Evolutionary conservation across 2,888 invertebrate genomes (phyloP).

Genomic region (Campopleginae sp.): DNA sequence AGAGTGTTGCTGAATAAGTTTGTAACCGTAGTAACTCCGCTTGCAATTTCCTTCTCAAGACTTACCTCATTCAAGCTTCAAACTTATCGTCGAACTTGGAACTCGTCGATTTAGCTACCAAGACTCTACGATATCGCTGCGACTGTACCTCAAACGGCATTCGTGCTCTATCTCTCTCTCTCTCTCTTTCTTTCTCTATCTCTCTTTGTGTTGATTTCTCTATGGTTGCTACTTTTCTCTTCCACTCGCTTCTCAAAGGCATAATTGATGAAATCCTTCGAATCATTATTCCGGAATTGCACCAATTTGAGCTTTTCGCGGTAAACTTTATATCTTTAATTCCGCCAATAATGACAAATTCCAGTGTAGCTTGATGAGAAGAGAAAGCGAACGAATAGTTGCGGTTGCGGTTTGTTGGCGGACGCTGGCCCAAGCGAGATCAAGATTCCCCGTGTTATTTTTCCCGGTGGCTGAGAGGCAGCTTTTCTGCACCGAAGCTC

Average conservation of each 20-base stretch:
- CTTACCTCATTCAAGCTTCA: not conserved
- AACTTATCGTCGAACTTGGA: conserved; percentile 33
- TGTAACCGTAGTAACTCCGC: conserved; percentile 49
- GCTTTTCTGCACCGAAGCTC: not conserved
- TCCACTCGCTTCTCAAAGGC: not conserved
- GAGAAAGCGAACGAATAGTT: not conserved
- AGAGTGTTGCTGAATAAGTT: conserved; percentile 45
- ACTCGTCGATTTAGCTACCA: conserved; percentile 23
- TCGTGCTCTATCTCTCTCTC: too few species aligned
- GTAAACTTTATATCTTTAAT: not conserved
- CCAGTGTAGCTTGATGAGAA: not conserved
- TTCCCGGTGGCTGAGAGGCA: not conserved
- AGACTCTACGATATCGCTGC: not conserved
- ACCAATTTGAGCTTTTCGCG: not conserved
- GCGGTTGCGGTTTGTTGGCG: not conserved
- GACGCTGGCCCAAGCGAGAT: not conserved
- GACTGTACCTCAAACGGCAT: not conserved
- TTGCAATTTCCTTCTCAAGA: conserved; percentile 18
- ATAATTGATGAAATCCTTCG: not conserved
- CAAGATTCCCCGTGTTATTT: not conserved
- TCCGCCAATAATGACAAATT: not conserved
- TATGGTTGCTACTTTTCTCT: not conserved
- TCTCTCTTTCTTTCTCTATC: not conserved
- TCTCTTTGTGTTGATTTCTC: not conserved
- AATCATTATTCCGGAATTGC: not conserved